Evolutionary conservation across 2,797 vertebrate genomes (phyloP).

Genomic region (Pseudopleuronectes americanus): DNA sequence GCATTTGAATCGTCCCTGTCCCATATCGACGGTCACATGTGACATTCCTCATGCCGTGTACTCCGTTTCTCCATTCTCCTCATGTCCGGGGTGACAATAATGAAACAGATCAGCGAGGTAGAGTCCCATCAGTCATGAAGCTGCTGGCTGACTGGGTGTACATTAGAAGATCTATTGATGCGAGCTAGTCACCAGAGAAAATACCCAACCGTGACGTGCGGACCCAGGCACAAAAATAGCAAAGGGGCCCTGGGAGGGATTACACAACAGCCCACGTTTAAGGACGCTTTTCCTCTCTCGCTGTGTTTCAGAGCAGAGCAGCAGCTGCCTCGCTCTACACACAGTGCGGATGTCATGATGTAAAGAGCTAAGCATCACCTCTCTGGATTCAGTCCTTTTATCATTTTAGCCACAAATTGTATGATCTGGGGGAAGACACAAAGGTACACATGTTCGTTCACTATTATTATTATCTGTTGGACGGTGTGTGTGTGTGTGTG

Average conservation of each 20-base stretch:
- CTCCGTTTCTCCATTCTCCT: slow-evolving; percentile 88
- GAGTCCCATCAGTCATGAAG: slow-evolving; percentile 94
- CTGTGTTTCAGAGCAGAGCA: slow-evolving; percentile 59
- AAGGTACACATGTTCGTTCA: slow-evolving; percentile 19
- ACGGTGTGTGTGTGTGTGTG: slow-evolving; percentile 16
- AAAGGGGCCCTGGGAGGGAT: slow-evolving; percentile 98
- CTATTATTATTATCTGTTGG: slow-evolving; percentile 2
- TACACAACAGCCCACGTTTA: slow-evolving; percentile 98
- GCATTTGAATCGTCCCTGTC: slow-evolving; percentile 85
- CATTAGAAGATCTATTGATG: slow-evolving; percentile 99
- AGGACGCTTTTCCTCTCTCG: slow-evolving; percentile 87
- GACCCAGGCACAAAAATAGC: slow-evolving; percentile 99
- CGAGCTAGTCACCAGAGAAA: slow-evolving; percentile 99
- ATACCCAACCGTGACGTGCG: slow-evolving; percentile 99
- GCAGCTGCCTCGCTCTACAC: slow-evolving; percentile 62
- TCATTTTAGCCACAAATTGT: neutral
- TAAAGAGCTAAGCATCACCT: slow-evolving; percentile 50
- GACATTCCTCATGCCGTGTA: slow-evolving; percentile 88
- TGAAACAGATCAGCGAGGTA: slow-evolving; percentile 78
- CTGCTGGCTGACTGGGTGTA: slow-evolving; percentile 91
- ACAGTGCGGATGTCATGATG: slow-evolving; percentile 60
- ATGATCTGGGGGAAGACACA: neutral
- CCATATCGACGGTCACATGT: slow-evolving; percentile 91
- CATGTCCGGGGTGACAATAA: slow-evolving; percentile 74
- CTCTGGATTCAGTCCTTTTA: slow-evolving; percentile 35